Percentiles rank a stretch among this genome's conserved stretches.
phyloP scores from a whole-genome alignment of 1,140 invertebrate species.

The Oppia nitens region DNA sequence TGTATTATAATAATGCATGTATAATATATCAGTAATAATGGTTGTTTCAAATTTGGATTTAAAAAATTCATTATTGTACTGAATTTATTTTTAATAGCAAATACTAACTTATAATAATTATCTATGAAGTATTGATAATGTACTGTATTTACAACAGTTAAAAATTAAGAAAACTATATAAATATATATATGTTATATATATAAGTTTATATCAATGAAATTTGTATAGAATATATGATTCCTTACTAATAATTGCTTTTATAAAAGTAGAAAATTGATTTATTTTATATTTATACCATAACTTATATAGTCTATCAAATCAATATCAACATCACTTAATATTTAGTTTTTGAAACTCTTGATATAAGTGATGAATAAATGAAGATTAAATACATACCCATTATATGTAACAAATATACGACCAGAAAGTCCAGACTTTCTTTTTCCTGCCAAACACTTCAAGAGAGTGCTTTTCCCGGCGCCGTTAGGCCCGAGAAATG shows the following conservation, averaged over 20 bases:
- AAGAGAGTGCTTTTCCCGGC: slow-evolving; percentile 27
- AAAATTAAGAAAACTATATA: no score
- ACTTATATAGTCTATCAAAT: background rate
- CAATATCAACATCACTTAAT: background rate
- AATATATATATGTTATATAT: no score
- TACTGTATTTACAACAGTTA: no score
- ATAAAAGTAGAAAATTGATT: background rate
- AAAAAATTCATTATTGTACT: background rate
- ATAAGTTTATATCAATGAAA: no score
- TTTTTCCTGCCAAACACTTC: slow-evolving; percentile 14
- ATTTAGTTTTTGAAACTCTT: background rate
- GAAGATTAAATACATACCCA: slow-evolving; percentile 3
- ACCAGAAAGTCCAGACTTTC: slow-evolving; percentile 10
- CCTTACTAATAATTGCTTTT: background rate
- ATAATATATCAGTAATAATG: background rate
- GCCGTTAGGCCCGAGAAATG: slow-evolving; percentile 43
- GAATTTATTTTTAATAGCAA: no score
- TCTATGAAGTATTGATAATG: no score
- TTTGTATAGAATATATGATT: no score
- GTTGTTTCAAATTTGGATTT: background rate
- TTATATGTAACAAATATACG: slow-evolving; percentile 4
- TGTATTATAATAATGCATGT: background rate
- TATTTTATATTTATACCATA: background rate
- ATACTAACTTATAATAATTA: no score
- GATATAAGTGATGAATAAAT: background rate